Conservation (phyloP, 2,888 invertebrate species). For the Chrysomela aeneicollis region DNA sequence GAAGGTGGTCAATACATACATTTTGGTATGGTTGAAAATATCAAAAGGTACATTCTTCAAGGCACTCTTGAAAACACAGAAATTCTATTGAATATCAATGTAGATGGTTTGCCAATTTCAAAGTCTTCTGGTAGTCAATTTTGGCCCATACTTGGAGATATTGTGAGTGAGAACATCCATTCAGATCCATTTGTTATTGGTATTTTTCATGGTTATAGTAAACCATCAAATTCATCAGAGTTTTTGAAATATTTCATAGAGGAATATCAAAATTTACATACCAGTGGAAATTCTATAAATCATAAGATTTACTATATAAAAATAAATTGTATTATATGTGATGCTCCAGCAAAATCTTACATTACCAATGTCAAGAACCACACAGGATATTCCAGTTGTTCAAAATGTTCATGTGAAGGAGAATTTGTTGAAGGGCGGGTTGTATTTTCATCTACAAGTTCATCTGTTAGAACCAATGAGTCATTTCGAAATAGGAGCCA, state of each 20-base stretch:
- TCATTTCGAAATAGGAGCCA: slow-evolving; percentile 5
- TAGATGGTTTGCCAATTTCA: slow-evolving; percentile 4
- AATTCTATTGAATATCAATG: slow-evolving; percentile 10
- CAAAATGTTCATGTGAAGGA: slow-evolving; percentile 11
- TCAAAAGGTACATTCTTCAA: too few relatives aligned
- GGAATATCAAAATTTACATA: not conserved
- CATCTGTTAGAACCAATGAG: not conserved
- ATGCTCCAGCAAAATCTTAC: slow-evolving; percentile 3
- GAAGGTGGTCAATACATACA: not conserved
- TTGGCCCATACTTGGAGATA: slow-evolving; percentile 4
- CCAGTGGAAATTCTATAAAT: not conserved
- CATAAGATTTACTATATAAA: not conserved
- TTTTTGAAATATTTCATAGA: slow-evolving; percentile 6
- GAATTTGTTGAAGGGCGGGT: not conserved
- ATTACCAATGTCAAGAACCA: slow-evolving; percentile 2
- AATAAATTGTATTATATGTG: slow-evolving; percentile 4
- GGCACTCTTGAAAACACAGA: not conserved
- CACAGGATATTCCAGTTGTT: not conserved
- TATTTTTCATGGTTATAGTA: slow-evolving; percentile 8
- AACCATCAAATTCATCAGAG: not conserved
- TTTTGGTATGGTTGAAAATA: slow-evolving; percentile 5
- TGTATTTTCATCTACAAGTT: not conserved
- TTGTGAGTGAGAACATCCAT: not conserved
- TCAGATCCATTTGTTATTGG: slow-evolving; percentile 14
- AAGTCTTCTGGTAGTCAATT: slow-evolving; percentile 5